These are phyloP conservation scores for Bilobella aurantiaca DNA, from an alignment of 1,140 invertebrate species.

Conservation along the genomic window DNA sequence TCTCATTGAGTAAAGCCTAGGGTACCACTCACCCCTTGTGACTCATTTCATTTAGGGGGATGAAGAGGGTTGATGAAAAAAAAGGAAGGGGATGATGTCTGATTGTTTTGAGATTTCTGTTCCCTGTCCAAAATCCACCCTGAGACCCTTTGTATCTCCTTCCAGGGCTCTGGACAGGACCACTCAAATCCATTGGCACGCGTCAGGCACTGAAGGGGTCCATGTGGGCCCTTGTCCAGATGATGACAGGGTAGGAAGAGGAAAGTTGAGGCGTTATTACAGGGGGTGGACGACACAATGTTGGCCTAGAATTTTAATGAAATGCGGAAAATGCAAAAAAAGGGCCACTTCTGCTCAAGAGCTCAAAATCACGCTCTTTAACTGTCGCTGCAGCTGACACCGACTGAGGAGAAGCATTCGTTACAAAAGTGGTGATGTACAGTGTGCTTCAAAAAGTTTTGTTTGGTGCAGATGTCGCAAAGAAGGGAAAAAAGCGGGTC, in stretches of 20 bases:
- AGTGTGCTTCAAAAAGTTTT: too few relatives aligned
- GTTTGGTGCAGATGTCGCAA: too few relatives aligned
- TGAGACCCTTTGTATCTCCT: not conserved
- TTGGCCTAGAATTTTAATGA: too few relatives aligned
- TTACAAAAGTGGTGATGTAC: too few relatives aligned
- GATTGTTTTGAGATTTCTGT: slow-evolving; percentile 3
- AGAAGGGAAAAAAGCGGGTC: too few relatives aligned
- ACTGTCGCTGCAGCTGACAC: slow-evolving; percentile 5
- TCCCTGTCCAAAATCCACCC: not conserved
- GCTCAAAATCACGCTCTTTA: not conserved
- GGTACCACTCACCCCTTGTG: not conserved
- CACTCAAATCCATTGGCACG: slow-evolving; percentile 1
- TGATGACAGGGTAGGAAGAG: not conserved
- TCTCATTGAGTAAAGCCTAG: too few relatives aligned
- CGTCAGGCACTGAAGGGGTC: not conserved
- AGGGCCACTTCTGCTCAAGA: not conserved
- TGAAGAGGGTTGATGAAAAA: too few relatives aligned
- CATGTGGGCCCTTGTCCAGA: not conserved
- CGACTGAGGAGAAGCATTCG: too few relatives aligned
- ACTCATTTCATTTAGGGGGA: too few relatives aligned
- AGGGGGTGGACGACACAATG: too few relatives aligned
- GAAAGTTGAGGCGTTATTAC: not conserved
- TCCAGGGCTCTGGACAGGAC: not conserved
- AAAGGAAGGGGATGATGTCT: not conserved
- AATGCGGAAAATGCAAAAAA: not conserved